Conservation (phyloP, 2,888 invertebrate species). For the Melinaea marsaeus region DNA sequence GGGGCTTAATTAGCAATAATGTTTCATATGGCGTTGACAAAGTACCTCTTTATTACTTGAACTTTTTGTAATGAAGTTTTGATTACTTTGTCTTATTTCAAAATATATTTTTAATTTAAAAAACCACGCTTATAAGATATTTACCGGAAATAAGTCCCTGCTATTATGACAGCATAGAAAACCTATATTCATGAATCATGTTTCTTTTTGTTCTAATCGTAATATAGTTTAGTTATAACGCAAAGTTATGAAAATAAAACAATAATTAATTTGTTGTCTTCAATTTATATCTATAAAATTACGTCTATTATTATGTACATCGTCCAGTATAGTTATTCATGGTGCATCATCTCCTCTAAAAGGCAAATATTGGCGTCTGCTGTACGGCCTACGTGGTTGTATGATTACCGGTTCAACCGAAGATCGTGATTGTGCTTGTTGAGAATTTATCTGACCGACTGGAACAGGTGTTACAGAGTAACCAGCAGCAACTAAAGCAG, state of each 20-base stretch:
- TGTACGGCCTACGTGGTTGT: constrained; percentile 38
- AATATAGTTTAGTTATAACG: too few relatives aligned
- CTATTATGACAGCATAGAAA: too few relatives aligned
- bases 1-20: not conserved
- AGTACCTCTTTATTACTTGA: too few relatives aligned
- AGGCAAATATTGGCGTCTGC: constrained; percentile 67
- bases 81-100: too few relatives aligned
- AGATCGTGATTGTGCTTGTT: constrained; percentile 63
- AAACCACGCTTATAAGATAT: too few relatives aligned
- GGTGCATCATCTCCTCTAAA: constrained; percentile 70
- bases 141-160: too few relatives aligned
- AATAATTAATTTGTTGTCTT: constrained; percentile 20
- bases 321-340: constrained; percentile 44
- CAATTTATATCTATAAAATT: constrained; percentile 49
- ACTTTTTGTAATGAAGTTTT: too few relatives aligned
- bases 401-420: constrained; percentile 47
- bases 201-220: too few relatives aligned
- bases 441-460: constrained; percentile 52
- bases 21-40: not conserved
- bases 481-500: constrained; percentile 69
- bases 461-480: constrained; percentile 73
- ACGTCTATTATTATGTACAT: constrained; percentile 61
- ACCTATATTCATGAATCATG: too few relatives aligned
- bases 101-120: too few relatives aligned
- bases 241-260: too few relatives aligned